phyloP scores from a whole-genome alignment of 53 echinoderm and acorn worm species.

The Paelopatides confundens region DNA sequence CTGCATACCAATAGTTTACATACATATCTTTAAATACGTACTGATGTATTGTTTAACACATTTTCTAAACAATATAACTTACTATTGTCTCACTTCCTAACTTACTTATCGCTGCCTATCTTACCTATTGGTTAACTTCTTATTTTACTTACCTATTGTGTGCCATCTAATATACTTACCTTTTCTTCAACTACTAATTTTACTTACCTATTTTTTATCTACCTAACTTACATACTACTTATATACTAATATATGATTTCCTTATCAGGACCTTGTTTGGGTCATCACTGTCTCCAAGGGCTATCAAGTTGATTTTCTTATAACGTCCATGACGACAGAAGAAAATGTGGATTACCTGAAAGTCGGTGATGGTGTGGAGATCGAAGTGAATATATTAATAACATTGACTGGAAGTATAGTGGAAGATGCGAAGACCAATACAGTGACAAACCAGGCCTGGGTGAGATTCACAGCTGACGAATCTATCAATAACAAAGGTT shows the following conservation, averaged over 20 bases:
- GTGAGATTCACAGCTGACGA: constrained; percentile 77
- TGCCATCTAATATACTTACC: too few relatives aligned
- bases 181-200: too few relatives aligned
- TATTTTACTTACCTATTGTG: too few relatives aligned
- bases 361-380: constrained; percentile 41
- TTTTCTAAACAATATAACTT: too few relatives aligned
- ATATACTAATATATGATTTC: neutral
- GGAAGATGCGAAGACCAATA: neutral
- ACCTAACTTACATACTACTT: too few relatives aligned
- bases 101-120: too few relatives aligned
- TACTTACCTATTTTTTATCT: too few relatives aligned
- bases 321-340: constrained; percentile 24
- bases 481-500: constrained; percentile 62
- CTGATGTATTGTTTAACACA: too few relatives aligned
- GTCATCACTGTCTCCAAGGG: constrained; percentile 60
- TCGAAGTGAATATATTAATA: constrained; percentile 20
- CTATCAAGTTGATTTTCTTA: constrained; percentile 40
- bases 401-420: constrained; percentile 33
- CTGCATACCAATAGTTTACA: too few relatives aligned
- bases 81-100: too few relatives aligned
- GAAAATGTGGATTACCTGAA: constrained; percentile 48
- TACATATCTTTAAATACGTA: too few relatives aligned
- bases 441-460: constrained; percentile 68
- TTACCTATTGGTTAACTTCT: too few relatives aligned
- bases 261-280: constrained; percentile 62